A percentile compares a stretch with the other conserved stretches of the same genome.
Evolutionary conservation across 2,888 invertebrate species (phyloP).

Genomic region (Salpingus planirostris): DNA sequence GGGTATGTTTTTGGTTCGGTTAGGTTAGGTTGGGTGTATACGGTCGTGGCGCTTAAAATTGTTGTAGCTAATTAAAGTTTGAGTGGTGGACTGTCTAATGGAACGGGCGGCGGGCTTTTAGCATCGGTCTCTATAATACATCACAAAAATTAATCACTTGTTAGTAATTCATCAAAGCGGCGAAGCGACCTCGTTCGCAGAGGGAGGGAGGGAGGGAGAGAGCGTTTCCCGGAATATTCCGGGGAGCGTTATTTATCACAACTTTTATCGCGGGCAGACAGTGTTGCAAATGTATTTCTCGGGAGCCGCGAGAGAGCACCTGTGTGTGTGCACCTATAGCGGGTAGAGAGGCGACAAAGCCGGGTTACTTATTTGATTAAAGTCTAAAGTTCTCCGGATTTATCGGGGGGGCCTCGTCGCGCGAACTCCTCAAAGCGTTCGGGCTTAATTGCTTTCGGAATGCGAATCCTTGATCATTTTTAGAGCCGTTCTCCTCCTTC

Average conservation of each 20-base stretch:
- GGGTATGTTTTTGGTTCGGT: too few relatives aligned
- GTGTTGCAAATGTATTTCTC: constrained; percentile 21
- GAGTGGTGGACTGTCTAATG: constrained; percentile 3
- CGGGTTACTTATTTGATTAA: constrained; percentile 26
- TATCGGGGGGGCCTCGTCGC: constrained; percentile 21
- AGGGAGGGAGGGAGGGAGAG: background rate
- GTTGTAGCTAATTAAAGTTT: constrained; percentile 1
- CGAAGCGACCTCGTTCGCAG: too few relatives aligned
- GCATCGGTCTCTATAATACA: constrained; percentile 5
- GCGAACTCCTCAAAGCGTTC: constrained; percentile 19
- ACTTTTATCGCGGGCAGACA: constrained; percentile 18
- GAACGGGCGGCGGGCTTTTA: constrained; percentile 2
- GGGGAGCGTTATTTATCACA: constrained; percentile 18
- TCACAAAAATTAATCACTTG: constrained; percentile 10
- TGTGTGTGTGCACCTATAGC: too few relatives aligned
- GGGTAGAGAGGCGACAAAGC: constrained; percentile 21
- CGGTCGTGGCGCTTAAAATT: too few relatives aligned
- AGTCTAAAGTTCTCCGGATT: constrained; percentile 23
- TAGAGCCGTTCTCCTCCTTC: too few relatives aligned
- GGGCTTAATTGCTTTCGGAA: constrained; percentile 14
- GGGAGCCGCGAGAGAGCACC: constrained; percentile 18
- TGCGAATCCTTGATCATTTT: constrained; percentile 15
- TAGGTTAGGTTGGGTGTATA: too few relatives aligned
- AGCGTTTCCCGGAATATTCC: constrained; percentile 2
- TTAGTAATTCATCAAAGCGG: constrained; percentile 10